These are phyloP conservation scores for Manis pentadactyla DNA, from an alignment of 2,797 vertebrate genomes.

Conservation along the genomic window DNA sequence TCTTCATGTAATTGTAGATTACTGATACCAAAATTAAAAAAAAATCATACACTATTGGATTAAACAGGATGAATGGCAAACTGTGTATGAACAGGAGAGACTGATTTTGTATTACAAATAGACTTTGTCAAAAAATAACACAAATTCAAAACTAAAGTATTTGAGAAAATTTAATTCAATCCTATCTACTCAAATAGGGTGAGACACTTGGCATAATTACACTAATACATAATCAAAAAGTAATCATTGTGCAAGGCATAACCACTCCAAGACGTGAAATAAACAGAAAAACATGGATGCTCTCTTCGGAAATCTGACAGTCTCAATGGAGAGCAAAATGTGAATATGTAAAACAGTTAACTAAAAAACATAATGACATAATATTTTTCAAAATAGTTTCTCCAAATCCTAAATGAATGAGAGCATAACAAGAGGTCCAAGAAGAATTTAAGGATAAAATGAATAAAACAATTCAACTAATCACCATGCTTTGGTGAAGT, in stretches of 20 bases:
- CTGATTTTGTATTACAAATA: background rate
- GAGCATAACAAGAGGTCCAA: background rate
- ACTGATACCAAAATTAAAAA: background rate
- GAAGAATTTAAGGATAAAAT: background rate
- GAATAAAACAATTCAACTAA: background rate
- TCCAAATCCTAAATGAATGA: background rate
- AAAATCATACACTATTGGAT: background rate
- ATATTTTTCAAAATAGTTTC: background rate
- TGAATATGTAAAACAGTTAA: background rate
- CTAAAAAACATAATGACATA: background rate
- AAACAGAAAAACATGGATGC: background rate
- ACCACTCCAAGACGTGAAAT: background rate
- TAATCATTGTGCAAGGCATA: background rate
- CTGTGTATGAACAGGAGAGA: background rate
- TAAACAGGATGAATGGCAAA: background rate
- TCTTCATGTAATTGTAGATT: too few species aligned
- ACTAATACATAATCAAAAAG: background rate
- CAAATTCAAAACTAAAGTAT: background rate
- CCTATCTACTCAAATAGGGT: background rate
- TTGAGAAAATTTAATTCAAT: conserved; percentile 5
- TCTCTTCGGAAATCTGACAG: background rate
- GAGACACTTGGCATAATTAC: background rate
- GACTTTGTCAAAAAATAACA: background rate
- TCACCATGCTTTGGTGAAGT: background rate
- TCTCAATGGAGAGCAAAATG: background rate